Conservation (phyloP, 2,797 vertebrate species). For the Oreochromis mossambicus region DNA sequence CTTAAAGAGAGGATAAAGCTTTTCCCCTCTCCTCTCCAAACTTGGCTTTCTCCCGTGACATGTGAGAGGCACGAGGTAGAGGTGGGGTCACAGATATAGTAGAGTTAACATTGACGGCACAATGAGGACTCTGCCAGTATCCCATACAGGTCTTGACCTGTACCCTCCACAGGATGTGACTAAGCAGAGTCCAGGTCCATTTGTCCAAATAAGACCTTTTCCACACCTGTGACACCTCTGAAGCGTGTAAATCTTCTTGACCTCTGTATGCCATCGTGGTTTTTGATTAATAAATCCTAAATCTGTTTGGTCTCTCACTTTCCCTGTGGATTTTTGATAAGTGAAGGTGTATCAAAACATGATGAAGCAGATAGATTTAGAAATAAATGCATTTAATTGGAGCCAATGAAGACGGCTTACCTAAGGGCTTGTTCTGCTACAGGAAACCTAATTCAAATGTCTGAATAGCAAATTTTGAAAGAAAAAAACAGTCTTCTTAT, state of each 20-base stretch:
- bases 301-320: slow-evolving; percentile 6
- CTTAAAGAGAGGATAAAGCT: slow-evolving; percentile 65
- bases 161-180: neutral
- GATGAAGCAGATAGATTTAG: neutral
- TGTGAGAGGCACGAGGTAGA: slow-evolving; percentile 47
- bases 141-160: neutral
- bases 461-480: neutral
- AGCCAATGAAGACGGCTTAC: neutral
- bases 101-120: slow-evolving; percentile 5
- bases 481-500: neutral
- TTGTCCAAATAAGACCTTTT: neutral
- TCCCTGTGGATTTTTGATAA: neutral
- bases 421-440: neutral
- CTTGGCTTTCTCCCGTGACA: slow-evolving; percentile 55
- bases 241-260: neutral
- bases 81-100: slow-evolving; percentile 41
- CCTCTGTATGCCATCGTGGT: neutral
- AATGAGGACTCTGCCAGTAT: neutral
- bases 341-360: neutral
- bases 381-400: neutral
- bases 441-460: slow-evolving; percentile 11
- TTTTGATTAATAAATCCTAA: neutral
- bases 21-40: slow-evolving; percentile 53
- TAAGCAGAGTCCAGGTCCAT: neutral
- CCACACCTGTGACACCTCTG: neutral